Evolutionary conservation across 2,113 vertebrate genomes (phyloP), one percentile per base, ranked within the genome.

Genomic region (Lynx canadensis): DNA sequence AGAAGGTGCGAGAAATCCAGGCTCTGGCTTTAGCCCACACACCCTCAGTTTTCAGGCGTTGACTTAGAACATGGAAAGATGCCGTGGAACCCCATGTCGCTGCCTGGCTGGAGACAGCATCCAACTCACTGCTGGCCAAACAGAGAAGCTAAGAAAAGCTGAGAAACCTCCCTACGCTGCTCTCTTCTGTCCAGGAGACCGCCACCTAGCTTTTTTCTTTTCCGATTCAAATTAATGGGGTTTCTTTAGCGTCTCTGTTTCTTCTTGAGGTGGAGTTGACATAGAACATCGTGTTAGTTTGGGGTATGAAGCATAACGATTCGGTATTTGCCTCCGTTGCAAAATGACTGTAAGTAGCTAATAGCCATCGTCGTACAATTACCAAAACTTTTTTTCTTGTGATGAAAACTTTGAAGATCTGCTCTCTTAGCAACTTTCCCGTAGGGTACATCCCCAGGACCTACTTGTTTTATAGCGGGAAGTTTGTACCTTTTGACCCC

Each of bases 141-240:
- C n/a, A 23, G 38, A 16, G 41, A 76, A 76, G 41, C 78, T 23
- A 4, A 0, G 45, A n/a, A 60, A 45, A n/a, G 27, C n/a, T 5
- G 3, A 29, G 52, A 7, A 18, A 12, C 78, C 14, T 25, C 57
- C 65, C 41, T 27, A 7, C 0, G 73, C 5, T 0, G 0, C 21
- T 5, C 25, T 4, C 15, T 66, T 52, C 52, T 63, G 1, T 71
- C 68, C 33, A 23, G 60, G 15, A 41, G 31, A 10, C 31, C 1
- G 27, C 57, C 45, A 38, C 48, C 29, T 5, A 36, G 45, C 65
- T 25, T 9, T 45, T 36, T 38, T 8, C 5, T 5, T 23, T 23
- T 33, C 78, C 41, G 19, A 3, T 45, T 84, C 18, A 63, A 78
- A 78, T 33, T 31, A 41, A 7, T 41, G 57, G 1, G 5, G 23